Evolutionary conservation across 2,888 invertebrate genomes (phyloP).

Genomic region (Uloborus plumipes): DNA sequence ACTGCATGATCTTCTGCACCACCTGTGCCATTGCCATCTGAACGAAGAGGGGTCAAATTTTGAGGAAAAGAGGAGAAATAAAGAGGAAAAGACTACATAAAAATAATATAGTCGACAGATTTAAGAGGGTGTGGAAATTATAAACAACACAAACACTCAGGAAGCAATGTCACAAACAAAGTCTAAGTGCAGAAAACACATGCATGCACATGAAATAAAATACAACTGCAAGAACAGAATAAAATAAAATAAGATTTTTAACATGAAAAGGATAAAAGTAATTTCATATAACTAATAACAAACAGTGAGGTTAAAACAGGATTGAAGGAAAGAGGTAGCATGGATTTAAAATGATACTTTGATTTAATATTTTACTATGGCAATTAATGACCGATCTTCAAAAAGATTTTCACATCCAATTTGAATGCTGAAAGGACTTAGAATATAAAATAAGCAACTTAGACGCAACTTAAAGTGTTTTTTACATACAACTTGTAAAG

Average conservation of each 20-base stretch:
- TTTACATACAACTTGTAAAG: too few species aligned
- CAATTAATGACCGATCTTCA: too few species aligned
- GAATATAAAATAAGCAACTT: too few species aligned
- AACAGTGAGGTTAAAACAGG: slow-evolving; percentile 14
- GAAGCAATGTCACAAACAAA: slow-evolving; percentile 60
- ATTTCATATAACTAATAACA: slow-evolving; percentile 11
- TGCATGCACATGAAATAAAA: slow-evolving; percentile 55
- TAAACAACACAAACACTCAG: slow-evolving; percentile 34
- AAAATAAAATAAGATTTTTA: slow-evolving; percentile 25
- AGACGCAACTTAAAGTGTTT: too few species aligned
- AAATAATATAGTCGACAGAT: slow-evolving; percentile 3
- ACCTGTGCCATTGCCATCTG: slow-evolving; percentile 47
- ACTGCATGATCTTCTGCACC: slow-evolving; percentile 60
- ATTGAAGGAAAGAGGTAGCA: slow-evolving; percentile 7
- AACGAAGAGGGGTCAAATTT: neutral
- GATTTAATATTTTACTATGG: too few species aligned
- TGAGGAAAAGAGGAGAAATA: slow-evolving; percentile 5
- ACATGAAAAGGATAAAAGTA: slow-evolving; percentile 7
- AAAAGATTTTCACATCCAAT: too few species aligned
- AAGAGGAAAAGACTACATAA: neutral
- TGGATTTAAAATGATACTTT: too few species aligned
- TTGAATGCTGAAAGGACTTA: too few species aligned
- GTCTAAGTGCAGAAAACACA: slow-evolving; percentile 59
- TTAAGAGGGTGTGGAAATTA: slow-evolving; percentile 7
- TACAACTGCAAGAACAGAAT: slow-evolving; percentile 44